phyloP scores from a whole-genome alignment of 2,113 vertebrate species.

The Chaenocephalus aceratus region DNA sequence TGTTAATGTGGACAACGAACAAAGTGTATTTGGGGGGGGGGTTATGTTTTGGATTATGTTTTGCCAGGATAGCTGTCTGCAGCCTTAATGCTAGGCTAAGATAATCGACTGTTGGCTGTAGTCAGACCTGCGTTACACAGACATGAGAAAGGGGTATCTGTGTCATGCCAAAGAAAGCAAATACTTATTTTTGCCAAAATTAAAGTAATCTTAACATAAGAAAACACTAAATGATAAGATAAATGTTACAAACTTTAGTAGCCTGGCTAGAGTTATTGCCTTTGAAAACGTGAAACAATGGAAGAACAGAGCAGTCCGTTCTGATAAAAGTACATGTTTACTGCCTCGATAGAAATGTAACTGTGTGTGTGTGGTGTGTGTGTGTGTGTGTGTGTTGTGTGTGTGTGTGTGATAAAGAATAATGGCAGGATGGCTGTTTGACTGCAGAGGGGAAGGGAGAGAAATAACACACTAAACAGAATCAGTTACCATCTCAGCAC shows the following conservation, averaged over 20 bases:
- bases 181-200: too few species aligned
- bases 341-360: neutral
- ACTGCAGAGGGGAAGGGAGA: slow-evolving; percentile 32
- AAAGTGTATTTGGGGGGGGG: too few species aligned
- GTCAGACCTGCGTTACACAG: too few species aligned
- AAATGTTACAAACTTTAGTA: neutral
- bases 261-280: neutral
- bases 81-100: too few species aligned
- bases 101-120: too few species aligned
- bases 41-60: too few species aligned
- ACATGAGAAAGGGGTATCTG: too few species aligned
- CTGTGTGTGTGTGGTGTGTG: neutral
- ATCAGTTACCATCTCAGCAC: slow-evolving; percentile 60
- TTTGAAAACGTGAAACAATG: neutral
- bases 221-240: neutral
- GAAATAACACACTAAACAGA: slow-evolving; percentile 40
- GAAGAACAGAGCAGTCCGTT: neutral
- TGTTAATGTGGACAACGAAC: too few species aligned
- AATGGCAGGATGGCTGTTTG: slow-evolving; percentile 45
- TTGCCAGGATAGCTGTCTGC: too few species aligned
- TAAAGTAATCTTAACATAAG: neutral
- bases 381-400: slow-evolving; percentile 7
- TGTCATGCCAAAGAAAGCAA: too few species aligned
- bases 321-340: neutral
- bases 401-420: slow-evolving; percentile 23